Evolutionary conservation across 2,888 invertebrate genomes (phyloP), one percentile per base, ranked within the genome.

Genomic region (Molorchus minor): DNA sequence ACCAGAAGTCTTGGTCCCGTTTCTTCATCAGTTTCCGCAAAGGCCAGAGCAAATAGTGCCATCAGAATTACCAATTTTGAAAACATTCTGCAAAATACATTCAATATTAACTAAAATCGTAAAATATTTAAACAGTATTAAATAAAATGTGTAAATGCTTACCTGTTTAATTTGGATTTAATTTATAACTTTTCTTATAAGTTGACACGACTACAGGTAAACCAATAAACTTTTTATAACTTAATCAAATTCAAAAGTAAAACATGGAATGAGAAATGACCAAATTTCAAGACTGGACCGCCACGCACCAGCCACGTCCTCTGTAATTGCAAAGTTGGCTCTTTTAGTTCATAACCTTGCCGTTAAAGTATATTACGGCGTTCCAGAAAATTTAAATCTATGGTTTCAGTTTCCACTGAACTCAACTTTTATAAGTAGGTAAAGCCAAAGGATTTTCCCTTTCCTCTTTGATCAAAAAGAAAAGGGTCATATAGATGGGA

Each of bases 1-100:
- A 96, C 90, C 62, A 98, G 83, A 45, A 98, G 83, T 72, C 91
- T 87, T 15, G 97, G 96, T 52, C 88, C 86, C 43, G 88, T 84
- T 38, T 90, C 89, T 72, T 92, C 92, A 65, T 89, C 89, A 20
- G 61, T 60, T 54, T 72, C 70, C 17, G 54, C 85, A 58, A 81
- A 61, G 16, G 45, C 71, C 17, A 67, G 33, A 16, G 71, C 69
- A 44, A 71, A 43, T 13, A 75, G 4, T 40, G 66, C 62, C 45
- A 71, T 44, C 19, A 72, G 52, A 44, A 72, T 44, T 36, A 56
- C 56, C n/a, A 69, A 13, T 47, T 57, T 44, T 49, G 41, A 45
- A 16, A 35, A 44, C 64, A 64, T 64, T 45, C 64, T 64, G 54
- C 20, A 63, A 63, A 25, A 58, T 41, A 21, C 7, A 33, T 33